Percentiles rank a stretch among this genome's conserved stretches.
These are phyloP conservation scores for Lepus americanus DNA, from an alignment of 2,113 vertebrate species.

Conservation along the genomic window DNA sequence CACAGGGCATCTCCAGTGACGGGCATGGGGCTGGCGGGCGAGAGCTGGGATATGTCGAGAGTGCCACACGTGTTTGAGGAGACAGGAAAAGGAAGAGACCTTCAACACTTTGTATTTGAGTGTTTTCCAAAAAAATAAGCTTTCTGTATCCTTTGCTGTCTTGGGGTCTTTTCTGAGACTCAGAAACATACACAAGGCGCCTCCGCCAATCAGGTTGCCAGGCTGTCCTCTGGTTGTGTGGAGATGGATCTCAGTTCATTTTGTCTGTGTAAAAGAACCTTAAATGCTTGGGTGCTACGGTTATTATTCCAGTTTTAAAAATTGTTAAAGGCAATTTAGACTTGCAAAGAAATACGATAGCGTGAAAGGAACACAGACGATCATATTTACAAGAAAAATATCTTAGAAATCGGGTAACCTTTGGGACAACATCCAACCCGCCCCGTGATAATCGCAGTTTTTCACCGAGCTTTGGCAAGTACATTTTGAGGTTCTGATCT, in stretches of 20 bases:
- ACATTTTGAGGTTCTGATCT: background rate
- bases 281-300: background rate
- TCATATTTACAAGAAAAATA: constrained; percentile 8
- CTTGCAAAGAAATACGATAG: background rate
- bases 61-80: constrained; percentile 39
- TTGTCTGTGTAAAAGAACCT: background rate
- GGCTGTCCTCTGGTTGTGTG: background rate
- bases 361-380: background rate
- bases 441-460: constrained; percentile 57
- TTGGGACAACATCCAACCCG: constrained; percentile 17
- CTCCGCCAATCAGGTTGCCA: background rate
- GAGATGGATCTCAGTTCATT: constrained; percentile 19
- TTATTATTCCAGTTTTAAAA: constrained; percentile 14
- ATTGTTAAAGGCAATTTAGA: constrained; percentile 14
- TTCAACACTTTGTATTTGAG: background rate
- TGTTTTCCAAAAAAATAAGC: background rate
- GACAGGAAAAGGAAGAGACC: background rate
- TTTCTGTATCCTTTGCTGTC: constrained; percentile 33
- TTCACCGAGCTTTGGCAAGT: constrained; percentile 61
- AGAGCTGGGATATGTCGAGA: constrained; percentile 7
- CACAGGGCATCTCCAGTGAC: background rate
- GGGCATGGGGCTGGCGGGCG: no score
- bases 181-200: background rate
- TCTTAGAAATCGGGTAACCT: constrained; percentile 16
- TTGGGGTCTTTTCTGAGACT: constrained; percentile 51